A percentile compares a stretch with the other conserved stretches of the same genome.
These are phyloP conservation scores for Aptenodytes patagonicus DNA, from an alignment of 2,113 vertebrate species.

Conservation along the genomic window DNA sequence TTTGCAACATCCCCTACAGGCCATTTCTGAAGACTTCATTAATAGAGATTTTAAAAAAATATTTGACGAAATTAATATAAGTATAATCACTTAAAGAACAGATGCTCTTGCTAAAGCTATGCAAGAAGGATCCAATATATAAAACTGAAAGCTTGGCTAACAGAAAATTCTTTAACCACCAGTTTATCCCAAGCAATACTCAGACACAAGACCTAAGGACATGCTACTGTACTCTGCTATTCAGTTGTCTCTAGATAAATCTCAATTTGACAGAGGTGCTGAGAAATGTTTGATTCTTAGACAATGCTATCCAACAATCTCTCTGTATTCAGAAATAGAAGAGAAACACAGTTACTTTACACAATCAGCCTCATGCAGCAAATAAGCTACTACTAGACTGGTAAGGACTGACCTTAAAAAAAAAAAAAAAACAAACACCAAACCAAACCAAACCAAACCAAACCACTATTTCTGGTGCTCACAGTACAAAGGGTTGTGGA, in stretches of 20 bases:
- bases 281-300: neutral
- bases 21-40: neutral
- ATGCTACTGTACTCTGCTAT: neutral
- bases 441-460: too few species aligned
- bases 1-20: neutral
- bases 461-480: neutral
- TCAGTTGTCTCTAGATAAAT: neutral
- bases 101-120: neutral
- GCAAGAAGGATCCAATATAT: neutral
- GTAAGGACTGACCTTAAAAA: neutral
- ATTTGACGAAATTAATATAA: neutral
- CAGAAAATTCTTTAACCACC: neutral
- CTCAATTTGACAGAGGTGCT: neutral
- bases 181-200: neutral
- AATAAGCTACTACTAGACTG: neutral
- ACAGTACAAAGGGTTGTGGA: neutral
- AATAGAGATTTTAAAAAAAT: neutral
- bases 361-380: neutral
- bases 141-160: neutral
- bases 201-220: neutral
- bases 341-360: neutral
- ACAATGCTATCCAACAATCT: neutral
- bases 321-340: neutral
- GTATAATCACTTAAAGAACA: neutral
- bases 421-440: neutral